A percentile compares a stretch with the other conserved stretches of the same genome.
Conservation (phyloP, 2,888 invertebrate genomes). For the Ctenicera cuprea region DNA sequence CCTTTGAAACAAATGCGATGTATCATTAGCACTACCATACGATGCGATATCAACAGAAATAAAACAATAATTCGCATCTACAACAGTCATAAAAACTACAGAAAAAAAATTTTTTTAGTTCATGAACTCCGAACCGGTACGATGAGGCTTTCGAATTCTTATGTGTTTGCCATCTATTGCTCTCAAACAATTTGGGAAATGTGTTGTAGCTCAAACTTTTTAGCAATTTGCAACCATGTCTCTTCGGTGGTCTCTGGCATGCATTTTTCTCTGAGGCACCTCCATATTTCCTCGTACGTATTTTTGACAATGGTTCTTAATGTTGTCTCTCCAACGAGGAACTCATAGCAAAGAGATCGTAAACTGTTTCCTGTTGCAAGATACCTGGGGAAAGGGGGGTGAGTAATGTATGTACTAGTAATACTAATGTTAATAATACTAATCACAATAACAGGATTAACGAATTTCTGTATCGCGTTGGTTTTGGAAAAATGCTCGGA, state of each 20-base stretch:
- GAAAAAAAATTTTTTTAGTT: slow-evolving; percentile 34
- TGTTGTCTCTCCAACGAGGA: slow-evolving; percentile 19
- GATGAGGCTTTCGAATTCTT: slow-evolving; percentile 26
- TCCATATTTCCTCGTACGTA: slow-evolving; percentile 18
- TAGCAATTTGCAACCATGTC: slow-evolving; percentile 14
- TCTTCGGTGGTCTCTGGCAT: slow-evolving; percentile 22
- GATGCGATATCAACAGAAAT: slow-evolving; percentile 2
- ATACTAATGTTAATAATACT: background rate
- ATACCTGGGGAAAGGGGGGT: slow-evolving; percentile 14
- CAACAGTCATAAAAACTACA: slow-evolving; percentile 30
- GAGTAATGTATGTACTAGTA: background rate
- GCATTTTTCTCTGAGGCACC: slow-evolving; percentile 18
- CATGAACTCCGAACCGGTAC: slow-evolving; percentile 28
- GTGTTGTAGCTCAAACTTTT: slow-evolving; percentile 10
- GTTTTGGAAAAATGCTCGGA: too few species aligned
- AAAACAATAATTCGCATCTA: slow-evolving; percentile 38
- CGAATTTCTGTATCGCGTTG: too few species aligned
- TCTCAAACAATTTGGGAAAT: slow-evolving; percentile 40
- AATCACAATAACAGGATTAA: background rate
- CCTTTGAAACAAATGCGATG: slow-evolving; percentile 21
- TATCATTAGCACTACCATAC: background rate
- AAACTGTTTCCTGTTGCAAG: slow-evolving; percentile 24
- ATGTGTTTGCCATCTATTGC: too few species aligned
- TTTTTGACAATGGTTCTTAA: slow-evolving; percentile 21
- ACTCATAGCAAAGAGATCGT: slow-evolving; percentile 6